These are phyloP conservation scores for Rafetus swinhoei DNA, from an alignment of 2,113 vertebrate genomes.

Conservation along the genomic window DNA sequence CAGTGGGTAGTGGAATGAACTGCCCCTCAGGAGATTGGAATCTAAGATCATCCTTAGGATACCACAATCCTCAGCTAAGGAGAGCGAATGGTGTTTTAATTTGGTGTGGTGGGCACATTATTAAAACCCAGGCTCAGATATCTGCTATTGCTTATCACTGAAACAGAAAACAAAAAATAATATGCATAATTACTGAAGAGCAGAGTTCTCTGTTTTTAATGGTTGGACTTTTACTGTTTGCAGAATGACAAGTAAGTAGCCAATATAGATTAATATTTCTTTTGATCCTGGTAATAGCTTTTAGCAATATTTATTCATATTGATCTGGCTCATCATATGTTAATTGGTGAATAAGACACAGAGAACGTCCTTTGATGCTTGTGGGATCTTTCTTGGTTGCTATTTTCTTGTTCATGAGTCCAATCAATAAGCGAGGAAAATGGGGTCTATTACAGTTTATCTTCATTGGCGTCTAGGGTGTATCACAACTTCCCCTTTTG, in stretches of 20 bases:
- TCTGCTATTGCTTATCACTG: neutral
- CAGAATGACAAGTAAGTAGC: no score
- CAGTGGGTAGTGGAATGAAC: neutral
- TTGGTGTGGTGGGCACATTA: neutral
- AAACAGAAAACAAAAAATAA: neutral
- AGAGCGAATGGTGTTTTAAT: neutral
- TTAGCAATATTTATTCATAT: neutral
- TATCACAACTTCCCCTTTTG: no score
- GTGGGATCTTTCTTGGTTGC: neutral
- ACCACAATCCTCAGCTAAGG: neutral
- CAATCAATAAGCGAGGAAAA: neutral
- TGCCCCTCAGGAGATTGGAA: neutral
- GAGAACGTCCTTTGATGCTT: neutral
- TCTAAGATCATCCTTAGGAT: neutral
- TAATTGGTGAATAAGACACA: neutral
- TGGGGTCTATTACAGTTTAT: no score
- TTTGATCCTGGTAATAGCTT: neutral
- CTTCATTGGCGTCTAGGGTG: no score
- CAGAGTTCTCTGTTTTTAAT: neutral
- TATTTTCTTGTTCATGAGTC: neutral
- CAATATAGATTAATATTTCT: neutral
- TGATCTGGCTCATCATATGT: neutral
- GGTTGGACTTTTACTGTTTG: neutral
- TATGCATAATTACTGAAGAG: neutral
- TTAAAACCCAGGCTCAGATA: neutral